phyloP scores from a whole-genome alignment of 2,888 invertebrate species.

The Argynnis bischoffii region DNA sequence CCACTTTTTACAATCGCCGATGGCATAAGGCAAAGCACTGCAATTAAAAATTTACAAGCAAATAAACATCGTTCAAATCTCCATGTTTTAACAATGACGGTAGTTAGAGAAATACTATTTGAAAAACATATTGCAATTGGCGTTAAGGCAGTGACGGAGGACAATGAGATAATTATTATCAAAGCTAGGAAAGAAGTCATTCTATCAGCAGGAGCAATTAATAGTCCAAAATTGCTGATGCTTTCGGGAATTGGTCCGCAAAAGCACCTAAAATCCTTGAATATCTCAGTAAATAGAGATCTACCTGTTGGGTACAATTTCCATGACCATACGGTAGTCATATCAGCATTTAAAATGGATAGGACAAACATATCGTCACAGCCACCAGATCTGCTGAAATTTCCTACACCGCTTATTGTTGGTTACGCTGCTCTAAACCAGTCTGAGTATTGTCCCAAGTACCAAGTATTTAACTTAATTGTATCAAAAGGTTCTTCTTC shows the following conservation, averaged over 20 bases:
- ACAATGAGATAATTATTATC: slow-evolving; percentile 39
- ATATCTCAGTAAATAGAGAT: slow-evolving; percentile 48
- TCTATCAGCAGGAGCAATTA: slow-evolving; percentile 53
- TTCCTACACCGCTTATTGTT: slow-evolving; percentile 39
- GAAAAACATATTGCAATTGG: slow-evolving; percentile 49
- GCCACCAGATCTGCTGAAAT: slow-evolving; percentile 42
- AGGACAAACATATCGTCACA: slow-evolving; percentile 61
- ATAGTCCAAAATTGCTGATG: slow-evolving; percentile 54
- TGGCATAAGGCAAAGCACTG: slow-evolving; percentile 50
- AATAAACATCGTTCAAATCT: slow-evolving; percentile 47
- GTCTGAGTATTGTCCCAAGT: slow-evolving; percentile 46
- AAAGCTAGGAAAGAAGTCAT: slow-evolving; percentile 52
- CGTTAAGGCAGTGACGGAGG: slow-evolving; percentile 42
- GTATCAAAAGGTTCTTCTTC: slow-evolving; percentile 27
- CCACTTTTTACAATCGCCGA: slow-evolving; percentile 48
- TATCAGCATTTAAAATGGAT: slow-evolving; percentile 42
- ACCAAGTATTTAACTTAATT: slow-evolving; percentile 42
- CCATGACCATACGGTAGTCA: slow-evolving; percentile 48
- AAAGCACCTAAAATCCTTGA: slow-evolving; percentile 45
- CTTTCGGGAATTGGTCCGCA: slow-evolving; percentile 56
- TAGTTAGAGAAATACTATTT: slow-evolving; percentile 50
- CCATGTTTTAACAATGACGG: too few relatives aligned
- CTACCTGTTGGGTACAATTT: slow-evolving; percentile 54
- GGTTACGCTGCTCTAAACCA: slow-evolving; percentile 47
- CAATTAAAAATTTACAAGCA: slow-evolving; percentile 46